These are phyloP conservation scores for Sternotherus odoratus DNA, from an alignment of 2,797 vertebrate species.

Conservation along the genomic window DNA sequence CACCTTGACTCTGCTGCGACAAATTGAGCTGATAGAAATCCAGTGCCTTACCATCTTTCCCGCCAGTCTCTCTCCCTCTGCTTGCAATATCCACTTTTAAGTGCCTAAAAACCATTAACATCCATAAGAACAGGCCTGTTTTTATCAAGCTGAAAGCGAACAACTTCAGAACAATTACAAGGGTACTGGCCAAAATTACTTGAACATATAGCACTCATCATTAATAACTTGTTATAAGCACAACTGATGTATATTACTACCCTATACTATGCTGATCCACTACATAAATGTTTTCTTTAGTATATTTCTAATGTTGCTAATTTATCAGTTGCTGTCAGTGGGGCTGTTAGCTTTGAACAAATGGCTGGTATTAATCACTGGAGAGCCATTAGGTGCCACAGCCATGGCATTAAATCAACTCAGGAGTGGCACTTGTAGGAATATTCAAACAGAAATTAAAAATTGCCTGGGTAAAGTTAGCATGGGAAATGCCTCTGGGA, in stretches of 20 bases:
- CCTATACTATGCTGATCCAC: constrained; percentile 61
- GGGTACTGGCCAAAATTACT: constrained; percentile 55
- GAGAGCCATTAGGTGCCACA: constrained; percentile 74
- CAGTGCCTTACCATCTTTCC: constrained; percentile 38
- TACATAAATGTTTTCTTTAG: constrained; percentile 80
- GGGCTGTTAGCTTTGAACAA: constrained; percentile 82
- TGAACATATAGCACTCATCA: constrained; percentile 67
- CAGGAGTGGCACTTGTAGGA: constrained; percentile 65
- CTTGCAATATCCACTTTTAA: constrained; percentile 69
- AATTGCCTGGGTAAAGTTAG: neutral
- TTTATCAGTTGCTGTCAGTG: constrained; percentile 81
- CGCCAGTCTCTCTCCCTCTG: constrained; percentile 70
- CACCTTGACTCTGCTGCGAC: constrained; percentile 43
- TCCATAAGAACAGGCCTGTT: constrained; percentile 58
- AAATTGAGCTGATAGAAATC: constrained; percentile 32
- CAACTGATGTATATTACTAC: constrained; percentile 55
- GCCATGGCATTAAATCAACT: constrained; percentile 73
- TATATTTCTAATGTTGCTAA: constrained; percentile 83
- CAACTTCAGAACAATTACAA: constrained; percentile 69
- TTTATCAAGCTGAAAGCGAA: constrained; percentile 74
- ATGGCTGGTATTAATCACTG: constrained; percentile 81
- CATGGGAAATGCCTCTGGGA: constrained; percentile 29
- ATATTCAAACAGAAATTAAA: constrained; percentile 45
- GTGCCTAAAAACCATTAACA: constrained; percentile 54
- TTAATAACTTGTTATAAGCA: constrained; percentile 75